phyloP scores from a whole-genome alignment of 1,140 invertebrate species.

The Cyclargus thomasi region DNA sequence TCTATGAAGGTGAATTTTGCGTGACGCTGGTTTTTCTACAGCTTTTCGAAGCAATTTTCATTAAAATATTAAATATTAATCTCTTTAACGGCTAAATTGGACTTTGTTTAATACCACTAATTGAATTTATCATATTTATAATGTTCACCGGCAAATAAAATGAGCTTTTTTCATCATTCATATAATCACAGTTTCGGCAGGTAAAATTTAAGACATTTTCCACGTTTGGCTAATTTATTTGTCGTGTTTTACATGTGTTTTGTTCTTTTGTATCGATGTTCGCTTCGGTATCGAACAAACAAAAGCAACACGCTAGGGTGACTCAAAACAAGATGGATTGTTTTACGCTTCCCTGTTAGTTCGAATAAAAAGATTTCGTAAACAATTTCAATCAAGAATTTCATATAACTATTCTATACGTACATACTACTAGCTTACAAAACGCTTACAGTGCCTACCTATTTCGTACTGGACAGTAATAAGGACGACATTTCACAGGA shows the following conservation, averaged over 20 bases:
- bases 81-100: neutral
- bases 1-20: conserved; percentile 64
- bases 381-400: neutral
- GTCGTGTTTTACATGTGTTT: too few species aligned
- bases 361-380: neutral
- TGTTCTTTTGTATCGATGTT: too few species aligned
- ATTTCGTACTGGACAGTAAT: too few species aligned
- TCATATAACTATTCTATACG: neutral
- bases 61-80: neutral
- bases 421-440: neutral
- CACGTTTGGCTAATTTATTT: too few species aligned
- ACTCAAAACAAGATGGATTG: too few species aligned
- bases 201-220: too few species aligned
- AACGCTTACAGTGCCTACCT: too few species aligned
- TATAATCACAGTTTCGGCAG: neutral
- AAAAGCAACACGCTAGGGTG: too few species aligned
- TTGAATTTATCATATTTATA: neutral
- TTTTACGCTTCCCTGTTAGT: neutral
- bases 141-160: neutral
- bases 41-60: neutral
- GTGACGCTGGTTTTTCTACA: neutral
- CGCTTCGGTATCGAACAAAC: too few species aligned
- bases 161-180: neutral
- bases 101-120: neutral
- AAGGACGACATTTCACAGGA: conserved; percentile 74